Conservation (phyloP, 2,888 invertebrate species). For the Thecophora atra region DNA sequence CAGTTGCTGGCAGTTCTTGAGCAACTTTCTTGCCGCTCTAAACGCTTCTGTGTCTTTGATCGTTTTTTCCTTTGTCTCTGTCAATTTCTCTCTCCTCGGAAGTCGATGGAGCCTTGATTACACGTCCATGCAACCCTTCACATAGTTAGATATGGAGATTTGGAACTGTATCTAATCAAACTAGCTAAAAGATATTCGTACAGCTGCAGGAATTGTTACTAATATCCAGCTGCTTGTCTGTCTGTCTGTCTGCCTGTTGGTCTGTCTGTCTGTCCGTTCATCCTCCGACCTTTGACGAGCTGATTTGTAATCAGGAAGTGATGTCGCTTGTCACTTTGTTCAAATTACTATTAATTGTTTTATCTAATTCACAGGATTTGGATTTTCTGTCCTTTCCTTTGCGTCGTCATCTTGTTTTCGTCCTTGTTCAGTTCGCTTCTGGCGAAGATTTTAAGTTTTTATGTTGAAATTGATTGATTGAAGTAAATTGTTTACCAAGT, state of each 20-base stretch:
- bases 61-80: background rate
- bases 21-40: background rate
- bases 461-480: too few relatives aligned
- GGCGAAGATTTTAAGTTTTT: too few relatives aligned
- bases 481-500: too few relatives aligned
- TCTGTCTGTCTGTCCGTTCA: background rate
- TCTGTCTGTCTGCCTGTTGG: conserved; percentile 6
- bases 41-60: background rate
- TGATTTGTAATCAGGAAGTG: too few relatives aligned
- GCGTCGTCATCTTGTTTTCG: background rate
- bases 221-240: background rate
- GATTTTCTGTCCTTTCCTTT: background rate
- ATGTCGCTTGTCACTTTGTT: background rate
- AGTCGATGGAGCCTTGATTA: too few relatives aligned
- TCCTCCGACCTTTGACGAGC: background rate
- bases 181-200: background rate
- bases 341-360: background rate
- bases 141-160: conserved; percentile 29
- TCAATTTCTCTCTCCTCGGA: too few relatives aligned
- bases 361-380: background rate
- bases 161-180: conserved; percentile 23
- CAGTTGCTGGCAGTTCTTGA: background rate
- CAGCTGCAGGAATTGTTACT: background rate
- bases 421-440: too few relatives aligned
- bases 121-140: conserved; percentile 2